Evolutionary conservation across 2,888 invertebrate species (phyloP).

Genomic region (Allophyes oxyacanthae): DNA sequence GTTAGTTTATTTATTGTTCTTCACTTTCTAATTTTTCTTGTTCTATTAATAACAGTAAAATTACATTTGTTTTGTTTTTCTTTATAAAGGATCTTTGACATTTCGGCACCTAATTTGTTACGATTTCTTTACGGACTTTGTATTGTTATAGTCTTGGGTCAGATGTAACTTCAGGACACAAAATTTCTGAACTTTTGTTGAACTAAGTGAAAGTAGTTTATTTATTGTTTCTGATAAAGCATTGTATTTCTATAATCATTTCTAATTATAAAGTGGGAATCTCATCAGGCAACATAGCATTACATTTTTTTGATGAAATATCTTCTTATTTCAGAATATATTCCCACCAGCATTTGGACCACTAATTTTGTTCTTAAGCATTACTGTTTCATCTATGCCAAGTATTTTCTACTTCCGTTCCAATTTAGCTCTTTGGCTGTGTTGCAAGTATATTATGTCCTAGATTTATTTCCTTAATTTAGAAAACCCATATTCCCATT

Average conservation of each 20-base stretch:
- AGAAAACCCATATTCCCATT: no score
- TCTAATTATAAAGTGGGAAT: no score
- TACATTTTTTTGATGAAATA: no score
- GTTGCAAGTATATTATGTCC: background rate
- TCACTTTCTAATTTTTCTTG: no score
- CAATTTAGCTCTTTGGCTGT: slow-evolving; percentile 5
- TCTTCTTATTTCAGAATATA: no score
- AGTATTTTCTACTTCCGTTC: background rate
- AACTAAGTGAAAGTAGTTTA: no score
- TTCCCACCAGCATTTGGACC: background rate
- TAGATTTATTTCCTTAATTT: slow-evolving; percentile 1
- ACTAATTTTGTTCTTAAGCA: background rate
- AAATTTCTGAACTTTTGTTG: slow-evolving; percentile 24
- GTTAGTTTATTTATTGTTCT: slow-evolving; percentile 9
- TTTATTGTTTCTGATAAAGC: no score
- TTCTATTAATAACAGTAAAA: slow-evolving; percentile 3
- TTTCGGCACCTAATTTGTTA: slow-evolving; percentile 9
- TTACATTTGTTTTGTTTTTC: slow-evolving; percentile 7
- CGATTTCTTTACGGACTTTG: slow-evolving; percentile 16
- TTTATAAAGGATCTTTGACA: slow-evolving; percentile 8
- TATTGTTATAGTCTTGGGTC: no score
- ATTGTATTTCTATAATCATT: no score
- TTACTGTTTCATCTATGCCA: slow-evolving; percentile 1
- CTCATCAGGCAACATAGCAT: no score
- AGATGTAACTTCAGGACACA: no score